Evolutionary conservation across 2,888 invertebrate species (phyloP).

Genomic region (Zaprionus bogoriensis): DNA sequence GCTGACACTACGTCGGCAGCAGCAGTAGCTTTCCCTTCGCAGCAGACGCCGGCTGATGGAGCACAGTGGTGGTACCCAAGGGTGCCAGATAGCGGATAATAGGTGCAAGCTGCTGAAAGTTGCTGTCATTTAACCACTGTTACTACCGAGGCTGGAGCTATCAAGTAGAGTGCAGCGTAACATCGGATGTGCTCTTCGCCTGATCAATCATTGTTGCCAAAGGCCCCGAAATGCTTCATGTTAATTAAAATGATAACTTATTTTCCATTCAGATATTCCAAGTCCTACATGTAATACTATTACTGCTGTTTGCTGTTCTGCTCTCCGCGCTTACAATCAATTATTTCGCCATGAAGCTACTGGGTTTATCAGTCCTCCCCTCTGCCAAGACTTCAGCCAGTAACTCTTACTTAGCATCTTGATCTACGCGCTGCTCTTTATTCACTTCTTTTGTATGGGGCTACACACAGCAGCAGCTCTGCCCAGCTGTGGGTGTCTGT

Average conservation of each 20-base stretch:
- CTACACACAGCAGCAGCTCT: too few relatives aligned
- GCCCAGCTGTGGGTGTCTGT: conserved; percentile 16
- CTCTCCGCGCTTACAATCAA: too few relatives aligned
- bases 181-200: conserved; percentile 2
- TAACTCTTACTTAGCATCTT: conserved; percentile 14
- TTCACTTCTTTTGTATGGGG: conserved; percentile 16
- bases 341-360: too few relatives aligned
- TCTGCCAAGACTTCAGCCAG: conserved; percentile 3
- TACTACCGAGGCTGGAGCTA: conserved; percentile 8
- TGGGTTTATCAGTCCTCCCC: background rate
- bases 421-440: conserved; percentile 18
- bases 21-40: background rate
- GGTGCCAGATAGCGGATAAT: conserved; percentile 1
- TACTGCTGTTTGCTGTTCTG: too few relatives aligned
- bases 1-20: conserved; percentile 52
- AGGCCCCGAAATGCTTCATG: background rate
- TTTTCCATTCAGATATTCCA: background rate
- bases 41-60: too few relatives aligned
- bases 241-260: background rate
- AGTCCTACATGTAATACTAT: too few relatives aligned
- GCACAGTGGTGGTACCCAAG: too few relatives aligned
- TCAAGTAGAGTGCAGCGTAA: conserved; percentile 39
- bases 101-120: conserved; percentile 18
- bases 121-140: conserved; percentile 6
- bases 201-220: conserved; percentile 34